Base-by-base conservation (phyloP, 2,888 invertebrate species). In the Pristionchus mayeri region DNA sequence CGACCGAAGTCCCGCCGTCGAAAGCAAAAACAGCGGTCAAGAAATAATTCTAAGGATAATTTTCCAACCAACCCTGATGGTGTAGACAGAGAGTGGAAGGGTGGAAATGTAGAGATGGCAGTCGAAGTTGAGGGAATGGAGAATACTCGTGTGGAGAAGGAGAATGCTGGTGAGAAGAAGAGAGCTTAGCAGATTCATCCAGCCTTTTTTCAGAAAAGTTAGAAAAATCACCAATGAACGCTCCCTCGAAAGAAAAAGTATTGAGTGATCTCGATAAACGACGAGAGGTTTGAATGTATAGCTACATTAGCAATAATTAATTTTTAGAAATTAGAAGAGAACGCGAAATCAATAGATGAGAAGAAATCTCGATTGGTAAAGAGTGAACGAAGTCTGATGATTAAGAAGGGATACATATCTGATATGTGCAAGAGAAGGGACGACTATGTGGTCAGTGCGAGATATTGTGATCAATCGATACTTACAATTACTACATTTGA, bases 341-440 rank as follows among this genome's bases (percentile, higher is more conserved):
- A 44, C 11, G 48, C 40, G 54, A 50, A n/a, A n/a, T 54, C 4
- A 34, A 21, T 50, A 6, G 54, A 50, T 4, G 79, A 79, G 52
- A 79, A 67, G 67, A 67, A 67, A 21, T n/a, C 21, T 18, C 34
- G 54, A 81, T 21, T 57, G 60, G 44, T 18, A 30, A 60, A 40
- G 44, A 57, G 60, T 40, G 24, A 40, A 78, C 85, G 48, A 75
- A 34, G 40, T 48, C 11, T 75, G n/a, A 48, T 48, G 44, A 44
- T 44, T 16, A 75, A 75, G 48, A 75, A 24, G 24, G 48, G 48
- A 13, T 75, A 40, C 21, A 75, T 75, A 24, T 24, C 30, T 18
- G 75, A 75, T 48, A 48, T 75, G 48, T 75, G 75, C 48, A 75
- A 75, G 48, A 75, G 75, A 44, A 44, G 75, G 24, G 48, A 75